A percentile compares a stretch with the other conserved stretches of the same genome.
Conservation (phyloP, 2,797 vertebrate genomes). For the Sebastes melanostomus region DNA sequence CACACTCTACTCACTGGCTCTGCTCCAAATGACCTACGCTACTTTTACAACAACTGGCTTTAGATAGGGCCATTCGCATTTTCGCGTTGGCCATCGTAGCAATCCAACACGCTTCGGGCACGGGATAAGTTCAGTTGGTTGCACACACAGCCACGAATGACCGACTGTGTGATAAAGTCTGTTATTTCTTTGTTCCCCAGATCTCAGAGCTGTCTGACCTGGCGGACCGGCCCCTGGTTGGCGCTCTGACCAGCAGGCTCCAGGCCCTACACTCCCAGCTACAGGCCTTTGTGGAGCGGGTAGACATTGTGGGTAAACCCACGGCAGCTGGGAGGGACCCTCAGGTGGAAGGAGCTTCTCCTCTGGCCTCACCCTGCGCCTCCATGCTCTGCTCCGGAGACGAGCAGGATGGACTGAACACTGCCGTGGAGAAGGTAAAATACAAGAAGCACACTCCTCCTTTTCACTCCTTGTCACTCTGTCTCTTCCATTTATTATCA, state of each 20-base stretch:
- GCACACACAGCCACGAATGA: not conserved
- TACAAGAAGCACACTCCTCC: constrained; percentile 13
- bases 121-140: no score
- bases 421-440: constrained; percentile 87
- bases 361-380: constrained; percentile 49
- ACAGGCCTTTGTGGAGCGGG: constrained; percentile 87
- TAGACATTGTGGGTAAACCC: constrained; percentile 81
- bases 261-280: constrained; percentile 90
- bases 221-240: constrained; percentile 87
- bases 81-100: no score
- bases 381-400: constrained; percentile 74
- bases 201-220: constrained; percentile 73
- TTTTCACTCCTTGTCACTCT: constrained; percentile 42
- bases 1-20: no score
- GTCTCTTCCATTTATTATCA: constrained; percentile 34
- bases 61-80: no score
- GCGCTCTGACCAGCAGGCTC: constrained; percentile 88
- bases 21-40: no score
- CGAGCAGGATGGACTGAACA: constrained; percentile 77
- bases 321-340: constrained; percentile 75
- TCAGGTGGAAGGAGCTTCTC: constrained; percentile 75
- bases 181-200: constrained; percentile 26
- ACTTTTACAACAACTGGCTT: no score
- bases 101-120: no score
- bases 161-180: not conserved